A percentile compares a stretch with the other conserved stretches of the same genome.
These are phyloP conservation scores for Aphelinus atriplicis DNA, from an alignment of 1,140 invertebrate species.

Conservation along the genomic window DNA sequence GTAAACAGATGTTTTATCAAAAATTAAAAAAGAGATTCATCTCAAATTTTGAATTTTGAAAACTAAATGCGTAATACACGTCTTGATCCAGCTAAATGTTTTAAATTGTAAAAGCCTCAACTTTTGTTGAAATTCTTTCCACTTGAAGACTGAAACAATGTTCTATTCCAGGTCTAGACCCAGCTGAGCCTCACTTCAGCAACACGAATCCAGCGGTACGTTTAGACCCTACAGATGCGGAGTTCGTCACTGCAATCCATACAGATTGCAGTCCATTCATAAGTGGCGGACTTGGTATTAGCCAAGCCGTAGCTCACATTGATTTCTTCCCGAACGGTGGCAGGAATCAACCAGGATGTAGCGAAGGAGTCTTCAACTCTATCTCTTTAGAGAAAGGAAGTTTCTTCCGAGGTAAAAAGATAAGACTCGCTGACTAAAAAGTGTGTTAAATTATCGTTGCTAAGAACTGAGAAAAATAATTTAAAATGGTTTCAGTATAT, in stretches of 20 bases:
- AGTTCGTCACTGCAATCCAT: constrained; percentile 89
- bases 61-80: too few species aligned
- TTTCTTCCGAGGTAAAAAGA: constrained; percentile 67
- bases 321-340: constrained; percentile 94
- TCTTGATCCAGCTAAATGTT: too few species aligned
- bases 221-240: constrained; percentile 84
- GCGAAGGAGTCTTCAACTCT: constrained; percentile 74
- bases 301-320: constrained; percentile 82
- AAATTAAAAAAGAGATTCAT: too few species aligned
- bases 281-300: constrained; percentile 83
- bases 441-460: too few species aligned
- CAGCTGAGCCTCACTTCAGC: constrained; percentile 91
- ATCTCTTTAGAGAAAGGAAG: constrained; percentile 74
- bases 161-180: constrained; percentile 80
- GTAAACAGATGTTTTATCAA: too few species aligned
- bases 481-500: too few species aligned
- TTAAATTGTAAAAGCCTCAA: too few species aligned
- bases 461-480: too few species aligned
- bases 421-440: background rate
- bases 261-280: constrained; percentile 86
- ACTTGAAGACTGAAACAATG: background rate
- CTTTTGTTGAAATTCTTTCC: too few species aligned
- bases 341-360: constrained; percentile 85
- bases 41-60: too few species aligned
- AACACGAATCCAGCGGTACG: constrained; percentile 83